phyloP scores from a whole-genome alignment of 2,888 invertebrate genomes.

The Xanthorhoe designata region DNA sequence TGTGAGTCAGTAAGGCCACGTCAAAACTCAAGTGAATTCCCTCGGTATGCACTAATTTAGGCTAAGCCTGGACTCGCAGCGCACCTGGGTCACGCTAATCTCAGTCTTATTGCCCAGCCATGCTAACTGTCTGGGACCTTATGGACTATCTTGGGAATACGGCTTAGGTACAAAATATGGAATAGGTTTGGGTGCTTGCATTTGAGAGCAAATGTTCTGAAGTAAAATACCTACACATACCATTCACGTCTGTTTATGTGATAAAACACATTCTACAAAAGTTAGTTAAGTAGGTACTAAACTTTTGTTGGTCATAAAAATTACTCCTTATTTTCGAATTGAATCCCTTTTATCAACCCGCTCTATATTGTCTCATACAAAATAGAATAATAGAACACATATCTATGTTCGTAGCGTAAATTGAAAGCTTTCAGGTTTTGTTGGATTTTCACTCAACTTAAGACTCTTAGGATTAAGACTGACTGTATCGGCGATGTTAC shows the following conservation, averaged over 20 bases:
- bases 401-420: constrained; percentile 3
- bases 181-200: constrained; percentile 1
- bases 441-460: constrained; percentile 19
- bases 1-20: constrained; percentile 6
- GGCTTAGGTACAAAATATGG: constrained; percentile 18
- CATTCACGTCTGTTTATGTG: neutral
- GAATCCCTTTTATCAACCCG: neutral
- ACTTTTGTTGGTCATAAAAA: too few species aligned
- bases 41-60: constrained; percentile 51
- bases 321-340: neutral
- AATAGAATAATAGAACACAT: neutral
- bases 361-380: neutral
- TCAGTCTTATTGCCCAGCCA: constrained; percentile 46
- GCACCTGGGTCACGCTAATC: constrained; percentile 57
- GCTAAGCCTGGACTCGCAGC: constrained; percentile 47
- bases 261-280: too few species aligned
- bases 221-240: neutral
- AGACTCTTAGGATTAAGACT: constrained; percentile 20
- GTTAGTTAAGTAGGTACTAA: too few species aligned
- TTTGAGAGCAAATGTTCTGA: neutral
- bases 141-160: constrained; percentile 29
- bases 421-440: constrained; percentile 19
- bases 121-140: constrained; percentile 40
- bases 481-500: constrained; percentile 25
- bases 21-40: constrained; percentile 32